phyloP scores from a whole-genome alignment of 2,113 vertebrate species.

The Ammodytes marinus region DNA sequence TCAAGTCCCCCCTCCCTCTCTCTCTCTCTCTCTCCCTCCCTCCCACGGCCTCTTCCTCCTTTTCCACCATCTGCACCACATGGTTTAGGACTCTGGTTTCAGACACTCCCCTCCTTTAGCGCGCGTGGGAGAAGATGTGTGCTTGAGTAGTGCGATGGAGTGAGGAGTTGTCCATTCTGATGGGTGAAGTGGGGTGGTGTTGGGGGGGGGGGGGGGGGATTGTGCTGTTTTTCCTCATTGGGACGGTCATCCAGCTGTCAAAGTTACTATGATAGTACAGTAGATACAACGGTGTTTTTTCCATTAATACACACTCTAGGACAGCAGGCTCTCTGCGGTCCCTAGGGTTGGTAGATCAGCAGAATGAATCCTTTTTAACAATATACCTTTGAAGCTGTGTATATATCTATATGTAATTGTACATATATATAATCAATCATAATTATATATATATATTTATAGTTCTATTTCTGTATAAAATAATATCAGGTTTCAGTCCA shows the following conservation, averaged over 20 bases:
- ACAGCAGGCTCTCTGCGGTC: conserved; percentile 89
- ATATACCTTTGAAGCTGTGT: conserved; percentile 89
- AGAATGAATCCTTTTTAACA: conserved; percentile 86
- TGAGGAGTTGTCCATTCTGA: conserved; percentile 86
- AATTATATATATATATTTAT: conserved; percentile 84
- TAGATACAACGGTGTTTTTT: conserved; percentile 85
- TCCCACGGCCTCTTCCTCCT: not conserved
- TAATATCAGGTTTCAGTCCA: conserved; percentile 81
- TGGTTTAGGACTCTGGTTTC: conserved; percentile 36
- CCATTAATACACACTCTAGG: conserved; percentile 89
- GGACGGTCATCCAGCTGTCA: conserved; percentile 85
- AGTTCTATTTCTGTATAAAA: conserved; percentile 88
- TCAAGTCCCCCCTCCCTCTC: conserved; percentile 60
- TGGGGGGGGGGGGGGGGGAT: conserved; percentile 60
- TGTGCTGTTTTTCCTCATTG: conserved; percentile 87
- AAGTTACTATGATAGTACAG: conserved; percentile 89
- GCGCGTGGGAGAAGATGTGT: conserved; percentile 64
- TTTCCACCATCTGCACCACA: conserved; percentile 2
- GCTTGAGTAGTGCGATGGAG: conserved; percentile 62
- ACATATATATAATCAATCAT: conserved; percentile 86
- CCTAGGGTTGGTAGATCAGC: conserved; percentile 89
- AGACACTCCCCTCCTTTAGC: conserved; percentile 49
- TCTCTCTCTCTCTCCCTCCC: conserved; percentile 36
- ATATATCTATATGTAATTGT: conserved; percentile 86
- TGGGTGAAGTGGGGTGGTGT: conserved; percentile 20